These are phyloP conservation scores for Campoplex capitator DNA, from an alignment of 2,888 invertebrate species.

Conservation along the genomic window DNA sequence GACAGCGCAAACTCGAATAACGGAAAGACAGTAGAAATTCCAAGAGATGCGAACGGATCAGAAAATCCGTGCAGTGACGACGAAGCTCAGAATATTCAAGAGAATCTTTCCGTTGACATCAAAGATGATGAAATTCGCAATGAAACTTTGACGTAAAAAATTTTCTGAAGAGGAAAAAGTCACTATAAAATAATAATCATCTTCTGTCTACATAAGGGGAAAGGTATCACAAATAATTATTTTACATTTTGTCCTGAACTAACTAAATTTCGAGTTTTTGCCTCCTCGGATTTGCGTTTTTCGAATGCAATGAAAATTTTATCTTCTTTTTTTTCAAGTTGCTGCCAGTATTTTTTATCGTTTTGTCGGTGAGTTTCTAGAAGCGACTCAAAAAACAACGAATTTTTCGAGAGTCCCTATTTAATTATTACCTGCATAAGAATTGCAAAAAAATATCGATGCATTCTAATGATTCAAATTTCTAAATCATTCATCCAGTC, in stretches of 20 bases:
- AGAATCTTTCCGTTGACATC: neutral
- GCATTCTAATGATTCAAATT: neutral
- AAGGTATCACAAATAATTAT: conserved; percentile 45
- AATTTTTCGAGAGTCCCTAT: neutral
- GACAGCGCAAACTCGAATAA: conserved; percentile 49
- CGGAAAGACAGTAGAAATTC: conserved; percentile 38
- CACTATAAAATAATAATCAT: conserved; percentile 44
- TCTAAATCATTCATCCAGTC: neutral
- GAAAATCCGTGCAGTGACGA: neutral
- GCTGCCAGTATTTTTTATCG: neutral
- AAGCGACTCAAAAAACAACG: neutral
- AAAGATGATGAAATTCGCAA: conserved; percentile 29
- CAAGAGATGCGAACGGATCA: conserved; percentile 3
- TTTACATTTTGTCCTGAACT: conserved; percentile 41
- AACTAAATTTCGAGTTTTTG: conserved; percentile 12
- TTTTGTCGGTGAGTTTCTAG: neutral
- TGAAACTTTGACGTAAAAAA: neutral
- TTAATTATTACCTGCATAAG: neutral
- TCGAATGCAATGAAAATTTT: neutral
- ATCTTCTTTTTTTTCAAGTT: neutral
- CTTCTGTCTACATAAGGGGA: conserved; percentile 27
- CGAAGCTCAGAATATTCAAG: neutral
- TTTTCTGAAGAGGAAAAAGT: conserved; percentile 16
- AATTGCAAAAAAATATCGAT: neutral
- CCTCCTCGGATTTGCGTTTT: neutral